Conservation (phyloP, 1,140 invertebrate genomes). For the Zaprionus camerounensis region DNA sequence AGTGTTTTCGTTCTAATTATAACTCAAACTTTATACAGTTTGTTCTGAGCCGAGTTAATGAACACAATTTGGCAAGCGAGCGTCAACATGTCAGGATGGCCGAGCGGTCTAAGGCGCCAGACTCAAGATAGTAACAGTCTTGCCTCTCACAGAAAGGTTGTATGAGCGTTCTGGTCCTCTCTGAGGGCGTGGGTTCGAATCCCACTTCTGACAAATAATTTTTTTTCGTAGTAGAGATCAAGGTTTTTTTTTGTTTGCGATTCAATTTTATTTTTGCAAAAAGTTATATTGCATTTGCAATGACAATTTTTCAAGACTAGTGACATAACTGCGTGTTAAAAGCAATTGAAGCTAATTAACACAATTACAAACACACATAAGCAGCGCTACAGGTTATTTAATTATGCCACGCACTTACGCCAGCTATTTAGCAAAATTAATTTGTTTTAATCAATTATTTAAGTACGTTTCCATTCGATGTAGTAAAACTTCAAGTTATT, state of each 20-base stretch:
- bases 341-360: slow-evolving; percentile 61
- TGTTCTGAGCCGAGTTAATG: slow-evolving; percentile 85
- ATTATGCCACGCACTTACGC: slow-evolving; percentile 54
- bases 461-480: slow-evolving; percentile 42
- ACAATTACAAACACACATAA: slow-evolving; percentile 43
- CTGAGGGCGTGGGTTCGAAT: slow-evolving; percentile 94
- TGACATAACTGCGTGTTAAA: slow-evolving; percentile 46
- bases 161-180: slow-evolving; percentile 90
- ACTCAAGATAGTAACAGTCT: slow-evolving; percentile 67
- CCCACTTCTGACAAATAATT: slow-evolving; percentile 92
- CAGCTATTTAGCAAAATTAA: slow-evolving; percentile 59
- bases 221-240: slow-evolving; percentile 79
- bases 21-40: neutral
- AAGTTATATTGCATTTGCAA: slow-evolving; percentile 20
- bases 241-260: slow-evolving; percentile 83
- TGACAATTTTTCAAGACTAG: slow-evolving; percentile 23
- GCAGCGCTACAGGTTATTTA: slow-evolving; percentile 49
- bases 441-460: slow-evolving; percentile 58
- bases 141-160: slow-evolving; percentile 61
- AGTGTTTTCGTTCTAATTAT: slow-evolving; percentile 18
- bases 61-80: neutral
- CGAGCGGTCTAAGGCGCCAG: slow-evolving; percentile 90
- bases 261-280: slow-evolving; percentile 2
- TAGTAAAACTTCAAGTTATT: slow-evolving; percentile 71
- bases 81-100: slow-evolving; percentile 86